These are phyloP conservation scores for Clamator glandarius DNA, from an alignment of 2,797 vertebrate genomes.

Conservation along the genomic window DNA sequence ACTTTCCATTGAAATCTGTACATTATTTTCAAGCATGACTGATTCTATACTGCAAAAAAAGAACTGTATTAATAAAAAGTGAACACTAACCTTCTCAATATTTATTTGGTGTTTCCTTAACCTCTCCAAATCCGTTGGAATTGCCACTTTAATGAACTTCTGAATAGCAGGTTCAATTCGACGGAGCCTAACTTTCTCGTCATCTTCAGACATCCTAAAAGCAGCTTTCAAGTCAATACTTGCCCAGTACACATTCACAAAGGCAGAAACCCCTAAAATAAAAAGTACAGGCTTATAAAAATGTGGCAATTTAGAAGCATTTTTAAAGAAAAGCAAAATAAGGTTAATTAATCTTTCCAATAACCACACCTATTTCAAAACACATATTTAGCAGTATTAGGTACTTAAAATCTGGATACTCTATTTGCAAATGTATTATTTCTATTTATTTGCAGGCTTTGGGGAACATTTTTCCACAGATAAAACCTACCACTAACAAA, in stretches of 20 bases:
- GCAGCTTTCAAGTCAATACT: conserved; percentile 51
- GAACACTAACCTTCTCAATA: conserved; percentile 90
- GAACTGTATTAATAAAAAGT: neutral
- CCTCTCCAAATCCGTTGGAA: conserved; percentile 95
- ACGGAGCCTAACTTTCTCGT: conserved; percentile 89
- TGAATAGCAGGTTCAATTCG: conserved; percentile 92
- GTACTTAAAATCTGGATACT: neutral
- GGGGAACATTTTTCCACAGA: neutral
- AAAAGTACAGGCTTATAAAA: conserved; percentile 10
- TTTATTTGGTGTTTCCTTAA: conserved; percentile 95
- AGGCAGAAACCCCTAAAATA: conserved; percentile 54
- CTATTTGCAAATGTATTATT: neutral
- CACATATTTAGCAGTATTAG: neutral
- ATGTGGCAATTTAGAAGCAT: neutral
- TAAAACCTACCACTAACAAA: neutral
- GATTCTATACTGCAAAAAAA: neutral
- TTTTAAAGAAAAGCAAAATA: neutral
- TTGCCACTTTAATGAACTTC: conserved; percentile 96
- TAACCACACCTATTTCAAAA: neutral
- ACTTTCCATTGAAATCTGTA: neutral
- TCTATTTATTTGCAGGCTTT: neutral
- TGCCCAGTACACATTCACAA: conserved; percentile 29
- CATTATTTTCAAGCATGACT: neutral
- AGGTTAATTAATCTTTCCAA: neutral
- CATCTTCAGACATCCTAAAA: conserved; percentile 88